These are phyloP conservation scores for Halcyon senegalensis DNA, from an alignment of 2,113 vertebrate genomes.

Conservation along the genomic window DNA sequence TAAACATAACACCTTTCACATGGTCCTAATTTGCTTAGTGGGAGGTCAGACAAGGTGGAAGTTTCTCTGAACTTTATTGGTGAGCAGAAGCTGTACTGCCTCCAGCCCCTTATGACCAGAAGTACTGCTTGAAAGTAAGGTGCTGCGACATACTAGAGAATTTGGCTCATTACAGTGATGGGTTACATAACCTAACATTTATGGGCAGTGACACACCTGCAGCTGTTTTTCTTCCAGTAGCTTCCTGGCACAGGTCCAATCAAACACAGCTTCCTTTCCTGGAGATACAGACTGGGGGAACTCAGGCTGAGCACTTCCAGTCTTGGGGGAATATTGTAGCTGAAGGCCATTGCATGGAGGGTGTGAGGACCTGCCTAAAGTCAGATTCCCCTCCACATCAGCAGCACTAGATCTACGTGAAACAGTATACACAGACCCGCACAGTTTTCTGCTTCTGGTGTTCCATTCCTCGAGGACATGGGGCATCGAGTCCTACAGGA, in stretches of 20 bases:
- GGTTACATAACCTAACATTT: not conserved
- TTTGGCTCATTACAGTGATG: not conserved
- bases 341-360: rapidly evolving
- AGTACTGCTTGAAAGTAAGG: not conserved
- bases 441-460: not conserved
- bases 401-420: not conserved
- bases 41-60: not conserved
- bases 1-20: not conserved
- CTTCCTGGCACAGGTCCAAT: not conserved
- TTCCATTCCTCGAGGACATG: not conserved
- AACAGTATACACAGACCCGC: rapidly evolving
- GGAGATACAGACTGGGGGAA: not conserved
- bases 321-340: rapidly evolving
- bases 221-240: not conserved
- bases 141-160: not conserved
- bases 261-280: not conserved
- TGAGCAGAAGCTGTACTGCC: not conserved
- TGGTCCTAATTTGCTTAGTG: not conserved
- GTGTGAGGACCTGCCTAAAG: not conserved
- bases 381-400: not conserved
- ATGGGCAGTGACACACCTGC: rapidly evolving
- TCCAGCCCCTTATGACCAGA: not conserved
- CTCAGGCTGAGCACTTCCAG: not conserved
- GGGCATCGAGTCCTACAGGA: not conserved
- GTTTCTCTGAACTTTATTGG: not conserved